Evolutionary conservation across 2,888 invertebrate genomes (phyloP).

Genomic region (Atethmia centrago): DNA sequence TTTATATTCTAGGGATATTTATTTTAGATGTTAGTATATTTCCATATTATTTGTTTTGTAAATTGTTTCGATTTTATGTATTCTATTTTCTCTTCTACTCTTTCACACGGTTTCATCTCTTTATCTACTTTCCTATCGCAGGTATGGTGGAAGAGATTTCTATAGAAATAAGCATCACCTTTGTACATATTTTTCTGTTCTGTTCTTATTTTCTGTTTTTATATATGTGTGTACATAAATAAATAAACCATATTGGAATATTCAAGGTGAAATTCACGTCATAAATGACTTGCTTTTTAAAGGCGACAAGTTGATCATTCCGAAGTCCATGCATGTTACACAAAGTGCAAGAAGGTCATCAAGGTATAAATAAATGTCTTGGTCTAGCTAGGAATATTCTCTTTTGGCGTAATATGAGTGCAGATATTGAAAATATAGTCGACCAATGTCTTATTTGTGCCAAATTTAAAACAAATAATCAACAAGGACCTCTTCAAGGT

Average conservation of each 20-base stretch:
- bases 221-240: too few relatives aligned
- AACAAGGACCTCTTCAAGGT: neutral
- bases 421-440: neutral
- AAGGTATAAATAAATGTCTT: neutral
- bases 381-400: neutral
- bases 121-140: too few relatives aligned
- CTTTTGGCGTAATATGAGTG: neutral
- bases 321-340: neutral
- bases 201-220: too few relatives aligned
- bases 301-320: neutral
- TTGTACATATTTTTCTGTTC: too few relatives aligned
- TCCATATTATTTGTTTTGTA: too few relatives aligned
- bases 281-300: neutral
- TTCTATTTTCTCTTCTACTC: too few relatives aligned
- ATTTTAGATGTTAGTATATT: too few relatives aligned
- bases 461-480: neutral
- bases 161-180: too few relatives aligned
- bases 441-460: neutral
- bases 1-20: too few relatives aligned
- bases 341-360: neutral
- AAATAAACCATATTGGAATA: constrained; percentile 2
- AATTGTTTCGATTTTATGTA: too few relatives aligned
- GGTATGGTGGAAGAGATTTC: too few relatives aligned
- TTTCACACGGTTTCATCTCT: too few relatives aligned
- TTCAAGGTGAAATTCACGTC: neutral